Conservation (phyloP, 2,113 vertebrate species). For the Tyto alba region DNA sequence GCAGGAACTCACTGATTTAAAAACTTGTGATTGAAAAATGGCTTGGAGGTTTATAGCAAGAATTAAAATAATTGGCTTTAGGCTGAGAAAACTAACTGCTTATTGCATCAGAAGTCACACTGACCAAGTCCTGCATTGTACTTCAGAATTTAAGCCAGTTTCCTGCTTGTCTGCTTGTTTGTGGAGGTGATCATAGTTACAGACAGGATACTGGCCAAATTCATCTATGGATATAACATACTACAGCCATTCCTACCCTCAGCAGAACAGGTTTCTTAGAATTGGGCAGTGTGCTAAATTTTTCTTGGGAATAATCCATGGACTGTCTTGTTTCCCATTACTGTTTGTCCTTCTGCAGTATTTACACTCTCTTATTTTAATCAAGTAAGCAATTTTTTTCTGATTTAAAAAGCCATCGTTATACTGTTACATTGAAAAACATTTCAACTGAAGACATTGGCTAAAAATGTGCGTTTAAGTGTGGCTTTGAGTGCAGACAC, state of each 20-base stretch:
- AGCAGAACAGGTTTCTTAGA: not conserved
- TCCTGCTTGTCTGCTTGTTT: not conserved
- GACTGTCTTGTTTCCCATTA: not conserved
- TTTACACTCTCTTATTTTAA: not conserved
- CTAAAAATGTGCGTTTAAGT: not conserved
- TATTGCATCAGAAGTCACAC: not conserved
- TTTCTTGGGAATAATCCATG: not conserved
- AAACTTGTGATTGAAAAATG: not conserved
- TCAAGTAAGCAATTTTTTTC: not conserved
- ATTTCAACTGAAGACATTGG: not conserved
- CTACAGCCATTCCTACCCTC: not conserved
- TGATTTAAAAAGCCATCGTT: not conserved
- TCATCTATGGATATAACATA: not conserved
- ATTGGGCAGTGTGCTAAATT: not conserved
- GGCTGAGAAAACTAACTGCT: not conserved
- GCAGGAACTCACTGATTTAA: not conserved
- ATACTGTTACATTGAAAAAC: not conserved
- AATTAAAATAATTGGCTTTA: not conserved
- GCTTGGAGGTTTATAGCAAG: not conserved
- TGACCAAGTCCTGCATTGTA: not conserved
- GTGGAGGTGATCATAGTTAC: not conserved
- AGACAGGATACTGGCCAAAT: not conserved
- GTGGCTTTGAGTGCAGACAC: not conserved
- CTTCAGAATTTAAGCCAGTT: not conserved
- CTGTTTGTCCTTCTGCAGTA: not conserved